Evolutionary conservation across 2,113 vertebrate genomes (phyloP).

Genomic region (Pelodiscus sinensis): DNA sequence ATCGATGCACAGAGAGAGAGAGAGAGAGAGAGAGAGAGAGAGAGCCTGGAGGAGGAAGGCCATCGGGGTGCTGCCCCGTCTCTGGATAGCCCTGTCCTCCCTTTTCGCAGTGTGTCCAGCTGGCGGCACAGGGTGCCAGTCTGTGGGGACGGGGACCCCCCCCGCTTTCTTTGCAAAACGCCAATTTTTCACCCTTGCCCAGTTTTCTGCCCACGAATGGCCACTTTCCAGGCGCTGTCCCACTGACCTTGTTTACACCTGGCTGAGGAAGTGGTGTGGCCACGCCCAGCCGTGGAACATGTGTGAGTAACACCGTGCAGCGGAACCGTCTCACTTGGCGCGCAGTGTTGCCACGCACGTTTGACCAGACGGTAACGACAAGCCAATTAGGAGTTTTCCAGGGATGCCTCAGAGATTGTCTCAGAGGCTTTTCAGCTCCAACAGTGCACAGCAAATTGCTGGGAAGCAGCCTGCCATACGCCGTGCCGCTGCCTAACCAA

Average conservation of each 20-base stretch:
- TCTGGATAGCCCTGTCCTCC: neutral
- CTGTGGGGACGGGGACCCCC: neutral
- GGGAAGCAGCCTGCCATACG: neutral
- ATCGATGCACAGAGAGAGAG: neutral
- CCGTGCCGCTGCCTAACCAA: neutral
- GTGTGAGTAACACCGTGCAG: neutral
- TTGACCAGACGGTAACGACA: neutral
- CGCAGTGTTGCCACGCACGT: neutral
- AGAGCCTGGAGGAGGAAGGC: neutral
- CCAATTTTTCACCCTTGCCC: neutral
- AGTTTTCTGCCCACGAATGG: neutral
- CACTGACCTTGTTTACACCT: neutral
- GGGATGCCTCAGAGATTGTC: neutral
- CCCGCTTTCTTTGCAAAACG: neutral
- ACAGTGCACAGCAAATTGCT: neutral
- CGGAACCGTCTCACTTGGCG: neutral
- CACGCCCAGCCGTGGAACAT: neutral
- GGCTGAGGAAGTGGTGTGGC: neutral
- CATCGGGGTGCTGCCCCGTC: neutral
- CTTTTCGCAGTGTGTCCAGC: neutral
- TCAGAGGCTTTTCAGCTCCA: neutral
- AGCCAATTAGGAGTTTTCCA: neutral
- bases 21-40: too few relatives aligned
- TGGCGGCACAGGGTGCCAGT: neutral
- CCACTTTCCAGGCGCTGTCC: neutral